Evolutionary conservation across 2,888 invertebrate genomes (phyloP).

Genomic region (Bombylius discolor): DNA sequence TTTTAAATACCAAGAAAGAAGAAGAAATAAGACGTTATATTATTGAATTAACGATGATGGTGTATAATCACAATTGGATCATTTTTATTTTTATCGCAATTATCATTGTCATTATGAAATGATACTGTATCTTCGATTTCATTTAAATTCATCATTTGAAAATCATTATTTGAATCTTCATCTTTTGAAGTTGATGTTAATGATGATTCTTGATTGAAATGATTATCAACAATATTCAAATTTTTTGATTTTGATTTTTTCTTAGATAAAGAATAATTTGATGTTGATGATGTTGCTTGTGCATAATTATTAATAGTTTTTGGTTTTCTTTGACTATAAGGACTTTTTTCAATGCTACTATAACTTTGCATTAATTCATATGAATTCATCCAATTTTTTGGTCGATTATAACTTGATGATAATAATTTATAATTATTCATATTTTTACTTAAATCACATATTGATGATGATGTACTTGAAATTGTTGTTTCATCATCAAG

Average conservation of each 20-base stretch:
- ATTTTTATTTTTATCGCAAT: no score
- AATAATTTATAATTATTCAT: no score
- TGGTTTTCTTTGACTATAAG: conserved; percentile 27
- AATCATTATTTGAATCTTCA: not conserved
- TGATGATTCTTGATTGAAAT: not conserved
- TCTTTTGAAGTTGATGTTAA: no score
- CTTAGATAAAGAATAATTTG: not conserved
- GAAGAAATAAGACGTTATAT: no score
- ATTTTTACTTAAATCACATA: not conserved
- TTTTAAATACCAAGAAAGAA: no score
- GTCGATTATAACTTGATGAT: no score
- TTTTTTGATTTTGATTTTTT: not conserved
- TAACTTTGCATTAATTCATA: conserved; percentile 32
- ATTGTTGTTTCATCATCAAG: not conserved
- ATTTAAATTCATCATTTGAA: not conserved
- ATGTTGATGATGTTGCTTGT: not conserved
- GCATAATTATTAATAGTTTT: not conserved
- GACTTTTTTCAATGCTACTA: conserved; percentile 33
- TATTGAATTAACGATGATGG: no score
- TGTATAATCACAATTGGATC: no score
- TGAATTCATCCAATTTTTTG: not conserved
- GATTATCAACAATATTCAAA: not conserved
- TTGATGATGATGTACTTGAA: not conserved
- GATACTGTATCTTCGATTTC: not conserved
- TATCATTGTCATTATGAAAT: no score